A percentile compares a stretch with the other conserved stretches of the same genome.
Conservation (phyloP, 1,140 invertebrate genomes). For the Matsumurasca onukii region DNA sequence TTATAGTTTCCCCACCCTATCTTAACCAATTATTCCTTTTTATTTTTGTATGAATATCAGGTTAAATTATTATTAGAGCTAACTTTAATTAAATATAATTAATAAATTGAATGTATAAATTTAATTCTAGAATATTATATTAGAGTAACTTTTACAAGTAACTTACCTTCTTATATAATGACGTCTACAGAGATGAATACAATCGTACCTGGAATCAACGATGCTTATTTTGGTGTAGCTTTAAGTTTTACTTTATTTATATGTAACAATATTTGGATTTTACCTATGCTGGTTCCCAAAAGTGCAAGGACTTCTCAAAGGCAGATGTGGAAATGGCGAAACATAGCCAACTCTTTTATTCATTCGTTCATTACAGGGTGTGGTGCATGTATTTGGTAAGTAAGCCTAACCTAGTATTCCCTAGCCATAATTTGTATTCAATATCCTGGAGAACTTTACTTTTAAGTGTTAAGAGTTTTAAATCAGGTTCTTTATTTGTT, state of each 20-base stretch:
- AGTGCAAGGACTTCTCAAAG: conserved; percentile 32
- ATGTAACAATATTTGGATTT: conserved; percentile 26
- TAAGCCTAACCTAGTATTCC: neutral
- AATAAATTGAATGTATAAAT: too few species aligned
- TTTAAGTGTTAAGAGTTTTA: neutral
- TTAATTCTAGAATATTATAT: too few species aligned
- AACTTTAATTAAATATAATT: too few species aligned
- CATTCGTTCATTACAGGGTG: conserved; percentile 51
- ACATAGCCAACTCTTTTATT: conserved; percentile 50
- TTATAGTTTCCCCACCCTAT: too few species aligned
- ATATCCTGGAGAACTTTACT: neutral
- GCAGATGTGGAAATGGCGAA: conserved; percentile 52
- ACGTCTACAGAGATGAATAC: neutral
- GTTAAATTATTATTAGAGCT: too few species aligned
- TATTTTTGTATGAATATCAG: too few species aligned
- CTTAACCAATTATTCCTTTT: too few species aligned
- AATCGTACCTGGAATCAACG: conserved; percentile 13
- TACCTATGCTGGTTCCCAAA: conserved; percentile 28
- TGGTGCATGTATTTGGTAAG: conserved; percentile 37
- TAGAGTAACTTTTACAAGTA: neutral
- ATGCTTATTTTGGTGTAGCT: conserved; percentile 21
- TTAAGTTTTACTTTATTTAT: conserved; percentile 25
- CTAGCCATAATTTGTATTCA: neutral
- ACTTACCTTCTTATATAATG: conserved; percentile 4
- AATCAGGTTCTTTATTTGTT: neutral